A percentile compares a stretch with the other conserved stretches of the same genome.
phyloP scores from a whole-genome alignment of 2,888 invertebrate genomes.

The Campoplex capitator region DNA sequence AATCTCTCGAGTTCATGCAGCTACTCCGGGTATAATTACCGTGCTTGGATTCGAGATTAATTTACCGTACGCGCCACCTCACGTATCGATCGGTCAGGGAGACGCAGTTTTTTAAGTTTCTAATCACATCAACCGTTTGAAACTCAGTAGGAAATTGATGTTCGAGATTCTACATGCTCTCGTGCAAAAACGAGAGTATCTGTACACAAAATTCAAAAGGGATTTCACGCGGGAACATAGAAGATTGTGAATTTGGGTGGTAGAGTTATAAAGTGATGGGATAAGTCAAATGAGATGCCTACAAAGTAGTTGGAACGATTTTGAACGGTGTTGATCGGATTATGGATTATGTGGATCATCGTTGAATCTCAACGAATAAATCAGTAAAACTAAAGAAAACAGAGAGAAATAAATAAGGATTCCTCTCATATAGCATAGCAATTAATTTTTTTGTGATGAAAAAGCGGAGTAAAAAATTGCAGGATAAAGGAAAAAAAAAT shows the following conservation, averaged over 20 bases:
- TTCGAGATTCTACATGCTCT: neutral
- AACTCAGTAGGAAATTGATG: neutral
- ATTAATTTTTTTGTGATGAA: neutral
- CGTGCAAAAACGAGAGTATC: neutral
- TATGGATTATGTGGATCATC: neutral
- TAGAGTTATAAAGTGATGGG: neutral
- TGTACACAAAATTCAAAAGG: neutral
- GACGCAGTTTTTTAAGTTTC: neutral
- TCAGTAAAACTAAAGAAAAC: neutral
- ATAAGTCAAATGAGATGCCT: neutral
- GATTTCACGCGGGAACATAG: neutral
- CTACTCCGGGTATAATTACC: neutral
- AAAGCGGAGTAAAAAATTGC: neutral
- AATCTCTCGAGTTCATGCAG: neutral
- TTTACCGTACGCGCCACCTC: neutral
- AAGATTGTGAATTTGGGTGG: neutral
- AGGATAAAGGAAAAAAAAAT: neutral
- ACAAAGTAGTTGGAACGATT: neutral
- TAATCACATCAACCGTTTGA: neutral
- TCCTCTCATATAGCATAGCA: neutral
- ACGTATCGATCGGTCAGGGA: neutral
- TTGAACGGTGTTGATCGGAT: neutral
- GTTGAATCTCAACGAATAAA: neutral
- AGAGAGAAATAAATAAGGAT: neutral
- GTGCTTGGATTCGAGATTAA: neutral